Percentiles rank a stretch among this genome's conserved stretches.
These are phyloP conservation scores for Megalurothrips usitatus DNA, from an alignment of 2,888 invertebrate genomes.

Conservation along the genomic window DNA sequence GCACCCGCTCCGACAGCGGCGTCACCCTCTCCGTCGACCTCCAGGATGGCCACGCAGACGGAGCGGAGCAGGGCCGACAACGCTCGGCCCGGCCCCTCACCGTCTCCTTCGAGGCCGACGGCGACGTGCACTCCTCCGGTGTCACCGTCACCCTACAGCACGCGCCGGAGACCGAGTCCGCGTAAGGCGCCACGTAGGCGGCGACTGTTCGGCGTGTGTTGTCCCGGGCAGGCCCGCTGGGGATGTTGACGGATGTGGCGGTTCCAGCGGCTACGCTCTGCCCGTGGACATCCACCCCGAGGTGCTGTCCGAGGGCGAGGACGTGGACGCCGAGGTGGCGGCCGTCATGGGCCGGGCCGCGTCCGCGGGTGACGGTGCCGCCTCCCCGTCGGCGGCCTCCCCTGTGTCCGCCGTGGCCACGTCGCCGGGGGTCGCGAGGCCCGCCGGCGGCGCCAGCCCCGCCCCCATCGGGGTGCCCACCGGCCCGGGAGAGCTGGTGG, in stretches of 20 bases:
- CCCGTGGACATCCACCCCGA: not conserved
- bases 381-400: not conserved
- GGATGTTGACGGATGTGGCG: not conserved
- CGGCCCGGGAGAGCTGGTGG: slow-evolving; percentile 33
- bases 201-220: too few species aligned
- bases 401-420: too few species aligned
- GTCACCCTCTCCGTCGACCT: slow-evolving; percentile 1
- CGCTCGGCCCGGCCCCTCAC: not conserved
- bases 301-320: not conserved
- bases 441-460: not conserved
- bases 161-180: not conserved
- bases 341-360: not conserved
- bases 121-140: not conserved
- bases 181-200: too few species aligned
- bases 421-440: too few species aligned
- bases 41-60: not conserved
- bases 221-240: too few species aligned
- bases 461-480: not conserved
- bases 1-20: not conserved
- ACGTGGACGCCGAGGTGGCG: slow-evolving; percentile 2
- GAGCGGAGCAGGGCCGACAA: not conserved
- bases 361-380: not conserved
- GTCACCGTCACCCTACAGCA: slow-evolving; percentile 20
- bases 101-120: slow-evolving; percentile 9
- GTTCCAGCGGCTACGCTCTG: not conserved